These are phyloP conservation scores for Sinocyclocheilus grahami DNA, from an alignment of 2,113 vertebrate genomes.

Conservation along the genomic window DNA sequence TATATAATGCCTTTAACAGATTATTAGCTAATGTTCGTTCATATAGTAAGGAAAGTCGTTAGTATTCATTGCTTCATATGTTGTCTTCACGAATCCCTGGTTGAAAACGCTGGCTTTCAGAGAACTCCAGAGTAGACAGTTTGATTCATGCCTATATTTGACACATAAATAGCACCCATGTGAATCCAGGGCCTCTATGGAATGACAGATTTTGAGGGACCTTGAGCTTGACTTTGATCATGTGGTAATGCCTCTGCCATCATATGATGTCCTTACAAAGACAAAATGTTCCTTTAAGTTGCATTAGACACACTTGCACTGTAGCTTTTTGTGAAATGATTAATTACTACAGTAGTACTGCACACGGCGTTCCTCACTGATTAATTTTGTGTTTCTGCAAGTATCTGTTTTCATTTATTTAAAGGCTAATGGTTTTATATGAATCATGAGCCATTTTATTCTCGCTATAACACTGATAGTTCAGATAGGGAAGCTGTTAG, in stretches of 20 bases:
- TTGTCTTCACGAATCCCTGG: not conserved
- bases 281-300: slow-evolving; percentile 28
- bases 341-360: not conserved
- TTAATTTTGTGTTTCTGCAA: not conserved
- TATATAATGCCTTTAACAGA: not conserved
- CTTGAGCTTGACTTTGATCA: slow-evolving; percentile 28
- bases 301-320: slow-evolving; percentile 17
- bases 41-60: not conserved
- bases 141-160: slow-evolving; percentile 62
- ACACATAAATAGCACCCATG: slow-evolving; percentile 70
- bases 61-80: not conserved
- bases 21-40: not conserved
- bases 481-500: not conserved
- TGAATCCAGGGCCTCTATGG: slow-evolving; percentile 5
- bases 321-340: slow-evolving; percentile 6
- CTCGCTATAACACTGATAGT: not conserved
- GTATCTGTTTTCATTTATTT: not conserved
- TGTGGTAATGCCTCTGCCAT: slow-evolving; percentile 11
- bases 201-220: slow-evolving; percentile 36
- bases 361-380: not conserved
- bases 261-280: slow-evolving; percentile 12
- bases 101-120: not conserved
- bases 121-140: not conserved
- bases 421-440: not conserved
- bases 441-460: slow-evolving; percentile 4